Base-by-base conservation (phyloP, 2,113 vertebrate genomes). In the Conger conger region DNA sequence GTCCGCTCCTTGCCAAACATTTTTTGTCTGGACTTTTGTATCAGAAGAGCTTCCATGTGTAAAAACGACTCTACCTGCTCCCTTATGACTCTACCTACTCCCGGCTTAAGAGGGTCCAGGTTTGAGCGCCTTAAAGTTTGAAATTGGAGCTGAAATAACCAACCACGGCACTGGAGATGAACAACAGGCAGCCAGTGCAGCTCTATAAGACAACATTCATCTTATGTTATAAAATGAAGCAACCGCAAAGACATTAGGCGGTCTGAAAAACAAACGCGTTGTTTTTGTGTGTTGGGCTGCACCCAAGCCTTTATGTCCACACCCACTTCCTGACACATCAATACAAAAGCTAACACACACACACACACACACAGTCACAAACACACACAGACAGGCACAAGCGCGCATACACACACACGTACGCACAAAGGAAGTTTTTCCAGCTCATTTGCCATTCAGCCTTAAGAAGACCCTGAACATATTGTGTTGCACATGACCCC, bases 311-410 rank as follows among this genome's bases (percentile, higher is more conserved):
- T 57, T 15, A 23, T 27, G 23, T 60, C 0, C 57, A 63, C 57
- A 27, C 57, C 5, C 2, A 63, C 4, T 1, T 23, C 18, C 3
- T 23, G 5, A 63, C 9, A 63, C 57, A 63, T 2, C 18, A 63
- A 63, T 27, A 27, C 18, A 63, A 27, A 63, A 3, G 23, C 57
- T 27, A 23, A 63, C 57, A 63, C 57, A 63, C 57, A 82, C 80
- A 85, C 78, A 68, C 84, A 35, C 37, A 80, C 15, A 42, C 40
- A 86, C 79, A 81, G 30, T 53, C 53, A 53, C 57, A 85, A 79
- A 86, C 81, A 82, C n/a, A 76, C 40, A 33, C 78, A 36, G 79
- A 84, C 79, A 81, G n/a, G 73, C 13, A 63, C 40, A 86, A 87
- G 83, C 27, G 86, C 89, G 86, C 89, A 83, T 20, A 40, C 57